Conservation (phyloP, 2,113 vertebrate species). For the Geococcyx californianus region DNA sequence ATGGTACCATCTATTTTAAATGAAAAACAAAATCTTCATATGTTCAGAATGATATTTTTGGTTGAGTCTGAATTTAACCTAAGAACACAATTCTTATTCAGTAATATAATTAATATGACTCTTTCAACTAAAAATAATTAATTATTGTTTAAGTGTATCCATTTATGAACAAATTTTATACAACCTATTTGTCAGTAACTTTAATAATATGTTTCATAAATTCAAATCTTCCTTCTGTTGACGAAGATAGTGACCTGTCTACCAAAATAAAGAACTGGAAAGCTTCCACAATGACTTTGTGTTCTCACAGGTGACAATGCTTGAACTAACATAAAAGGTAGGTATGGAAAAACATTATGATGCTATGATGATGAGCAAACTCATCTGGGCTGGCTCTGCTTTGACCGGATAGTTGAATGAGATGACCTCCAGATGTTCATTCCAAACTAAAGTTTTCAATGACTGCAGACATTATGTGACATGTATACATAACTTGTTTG, state of each 20-base stretch:
- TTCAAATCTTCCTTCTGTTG: neutral
- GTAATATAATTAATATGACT: neutral
- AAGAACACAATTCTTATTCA: neutral
- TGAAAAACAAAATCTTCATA: neutral
- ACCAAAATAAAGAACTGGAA: neutral
- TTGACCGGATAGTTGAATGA: neutral
- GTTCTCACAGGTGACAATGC: constrained; percentile 2
- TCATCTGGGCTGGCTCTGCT: neutral
- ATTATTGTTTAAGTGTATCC: neutral
- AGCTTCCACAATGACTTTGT: neutral
- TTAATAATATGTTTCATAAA: neutral
- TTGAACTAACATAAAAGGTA: neutral
- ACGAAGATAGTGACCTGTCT: neutral
- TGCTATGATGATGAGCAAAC: neutral
- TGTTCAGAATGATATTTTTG: neutral
- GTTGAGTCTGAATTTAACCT: neutral
- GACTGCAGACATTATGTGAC: neutral
- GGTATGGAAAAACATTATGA: neutral
- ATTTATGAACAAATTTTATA: neutral
- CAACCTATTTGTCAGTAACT: neutral
- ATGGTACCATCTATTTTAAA: neutral
- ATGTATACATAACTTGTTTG: neutral
- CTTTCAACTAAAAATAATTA: neutral
- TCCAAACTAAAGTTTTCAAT: neutral
- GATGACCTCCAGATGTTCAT: constrained; percentile 20